phyloP scores from a whole-genome alignment of 2,113 vertebrate genomes.

The Brevimyrus niger region DNA sequence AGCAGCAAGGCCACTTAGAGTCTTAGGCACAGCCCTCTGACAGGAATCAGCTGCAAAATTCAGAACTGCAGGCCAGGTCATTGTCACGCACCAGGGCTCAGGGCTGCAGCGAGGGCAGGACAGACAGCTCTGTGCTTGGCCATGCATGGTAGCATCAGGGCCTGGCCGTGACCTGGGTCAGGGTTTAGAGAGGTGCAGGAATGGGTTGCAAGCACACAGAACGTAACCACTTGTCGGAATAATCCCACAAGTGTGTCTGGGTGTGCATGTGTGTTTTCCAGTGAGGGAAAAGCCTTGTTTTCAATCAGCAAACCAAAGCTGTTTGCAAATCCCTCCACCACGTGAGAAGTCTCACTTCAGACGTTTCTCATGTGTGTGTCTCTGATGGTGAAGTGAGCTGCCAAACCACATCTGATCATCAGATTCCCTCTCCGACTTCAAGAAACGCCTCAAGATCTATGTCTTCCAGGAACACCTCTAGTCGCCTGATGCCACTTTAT shows the following conservation, averaged over 20 bases:
- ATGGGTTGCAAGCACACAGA: slow-evolving; percentile 34
- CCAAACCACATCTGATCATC: not conserved
- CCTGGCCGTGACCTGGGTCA: slow-evolving; percentile 62
- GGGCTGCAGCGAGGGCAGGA: slow-evolving; percentile 42
- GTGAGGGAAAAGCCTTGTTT: slow-evolving; percentile 19
- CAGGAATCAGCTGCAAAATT: not conserved
- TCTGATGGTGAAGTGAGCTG: not conserved
- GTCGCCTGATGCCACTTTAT: not conserved
- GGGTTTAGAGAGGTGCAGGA: slow-evolving; percentile 61
- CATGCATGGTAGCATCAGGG: slow-evolving; percentile 25
- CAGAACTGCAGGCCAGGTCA: slow-evolving; percentile 22
- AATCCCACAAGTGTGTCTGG: slow-evolving; percentile 26
- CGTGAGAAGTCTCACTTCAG: not conserved
- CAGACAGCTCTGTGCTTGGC: slow-evolving; percentile 23
- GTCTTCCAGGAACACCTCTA: not conserved
- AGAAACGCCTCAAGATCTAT: not conserved
- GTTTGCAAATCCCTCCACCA: not conserved
- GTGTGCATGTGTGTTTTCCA: slow-evolving; percentile 20
- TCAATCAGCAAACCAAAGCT: not conserved
- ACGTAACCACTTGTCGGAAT: not conserved
- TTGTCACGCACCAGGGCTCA: slow-evolving; percentile 35
- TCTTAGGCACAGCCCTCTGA: not conserved
- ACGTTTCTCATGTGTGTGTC: not conserved
- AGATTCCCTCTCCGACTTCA: not conserved
- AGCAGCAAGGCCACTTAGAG: not conserved